phyloP scores from a whole-genome alignment of 1,140 invertebrate species.

The Zaprionus gabonicus region DNA sequence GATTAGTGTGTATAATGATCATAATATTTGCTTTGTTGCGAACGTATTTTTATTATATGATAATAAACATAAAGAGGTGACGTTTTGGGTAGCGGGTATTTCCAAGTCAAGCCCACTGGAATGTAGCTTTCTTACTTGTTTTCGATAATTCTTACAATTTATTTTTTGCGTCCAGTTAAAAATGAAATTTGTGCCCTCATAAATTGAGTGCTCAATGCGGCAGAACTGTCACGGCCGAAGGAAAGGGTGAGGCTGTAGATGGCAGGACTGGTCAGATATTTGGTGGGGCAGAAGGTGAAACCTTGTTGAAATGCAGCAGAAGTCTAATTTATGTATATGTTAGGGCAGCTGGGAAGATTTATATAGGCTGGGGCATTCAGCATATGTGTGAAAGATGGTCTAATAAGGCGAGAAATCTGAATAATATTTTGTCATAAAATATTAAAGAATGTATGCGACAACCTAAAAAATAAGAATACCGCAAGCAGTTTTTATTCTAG shows the following conservation, averaged over 20 bases:
- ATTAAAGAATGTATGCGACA: neutral
- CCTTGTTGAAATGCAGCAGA: slow-evolving; percentile 51
- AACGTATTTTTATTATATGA: too few species aligned
- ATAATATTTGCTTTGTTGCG: too few species aligned
- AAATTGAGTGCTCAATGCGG: slow-evolving; percentile 75
- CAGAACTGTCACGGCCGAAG: slow-evolving; percentile 43
- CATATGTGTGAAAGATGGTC: slow-evolving; percentile 12
- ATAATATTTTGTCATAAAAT: neutral
- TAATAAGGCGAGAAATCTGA: too few species aligned
- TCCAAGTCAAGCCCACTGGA: too few species aligned
- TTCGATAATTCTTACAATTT: slow-evolving; percentile 25
- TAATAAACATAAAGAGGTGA: too few species aligned
- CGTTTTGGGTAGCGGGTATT: too few species aligned
- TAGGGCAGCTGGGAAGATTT: slow-evolving; percentile 6
- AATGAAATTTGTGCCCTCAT: slow-evolving; percentile 64
- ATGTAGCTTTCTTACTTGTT: slow-evolving; percentile 9
- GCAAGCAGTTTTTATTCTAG: too few species aligned
- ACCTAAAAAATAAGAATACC: neutral
- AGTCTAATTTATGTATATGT: slow-evolving; percentile 69
- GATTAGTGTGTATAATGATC: too few species aligned
- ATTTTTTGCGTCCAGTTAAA: slow-evolving; percentile 26
- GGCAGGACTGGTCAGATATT: neutral
- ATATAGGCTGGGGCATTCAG: neutral
- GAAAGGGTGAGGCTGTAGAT: neutral
- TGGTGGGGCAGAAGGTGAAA: slow-evolving; percentile 17